Percentiles rank a stretch among this genome's conserved stretches.
Evolutionary conservation across 1,140 invertebrate species (phyloP).

Genomic region (Nasonia vitripennis): DNA sequence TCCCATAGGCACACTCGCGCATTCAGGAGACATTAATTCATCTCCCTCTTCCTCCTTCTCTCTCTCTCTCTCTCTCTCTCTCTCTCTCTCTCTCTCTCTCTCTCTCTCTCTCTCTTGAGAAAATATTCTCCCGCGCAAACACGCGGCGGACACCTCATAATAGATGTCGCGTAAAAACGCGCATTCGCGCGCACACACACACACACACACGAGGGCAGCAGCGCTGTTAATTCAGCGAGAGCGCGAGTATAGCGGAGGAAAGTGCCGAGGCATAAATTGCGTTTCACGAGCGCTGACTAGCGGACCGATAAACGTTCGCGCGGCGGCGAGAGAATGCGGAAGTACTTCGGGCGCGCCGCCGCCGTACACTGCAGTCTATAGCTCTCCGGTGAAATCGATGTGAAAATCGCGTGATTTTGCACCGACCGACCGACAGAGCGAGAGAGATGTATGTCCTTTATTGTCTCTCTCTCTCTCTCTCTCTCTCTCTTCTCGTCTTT

Average conservation of each 20-base stretch:
- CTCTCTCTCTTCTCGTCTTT: neutral
- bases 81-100: too few species aligned
- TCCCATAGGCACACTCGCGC: neutral
- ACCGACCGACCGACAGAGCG: neutral
- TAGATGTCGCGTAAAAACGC: constrained; percentile 46
- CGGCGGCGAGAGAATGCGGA: constrained; percentile 45
- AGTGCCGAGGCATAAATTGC: constrained; percentile 54
- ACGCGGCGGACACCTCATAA: neutral
- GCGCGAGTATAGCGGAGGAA: constrained; percentile 12
- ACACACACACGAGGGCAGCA: neutral
- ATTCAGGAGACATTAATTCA: neutral
- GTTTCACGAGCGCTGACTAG: constrained; percentile 55
- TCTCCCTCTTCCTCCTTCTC: neutral
- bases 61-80: too few species aligned
- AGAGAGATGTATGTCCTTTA: constrained; percentile 24
- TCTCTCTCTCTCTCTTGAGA: neutral
- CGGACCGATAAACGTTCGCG: constrained; percentile 52
- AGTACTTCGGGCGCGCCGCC: constrained; percentile 50
- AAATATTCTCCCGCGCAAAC: neutral
- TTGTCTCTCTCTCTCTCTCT: neutral
- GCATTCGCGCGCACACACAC: neutral
- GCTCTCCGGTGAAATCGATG: constrained; percentile 47
- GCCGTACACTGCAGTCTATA: constrained; percentile 1
- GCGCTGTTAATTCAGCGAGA: constrained; percentile 47
- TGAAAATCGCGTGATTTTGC: constrained; percentile 53